Conservation (phyloP, 2,797 vertebrate genomes). For the Ficedula albicollis region DNA sequence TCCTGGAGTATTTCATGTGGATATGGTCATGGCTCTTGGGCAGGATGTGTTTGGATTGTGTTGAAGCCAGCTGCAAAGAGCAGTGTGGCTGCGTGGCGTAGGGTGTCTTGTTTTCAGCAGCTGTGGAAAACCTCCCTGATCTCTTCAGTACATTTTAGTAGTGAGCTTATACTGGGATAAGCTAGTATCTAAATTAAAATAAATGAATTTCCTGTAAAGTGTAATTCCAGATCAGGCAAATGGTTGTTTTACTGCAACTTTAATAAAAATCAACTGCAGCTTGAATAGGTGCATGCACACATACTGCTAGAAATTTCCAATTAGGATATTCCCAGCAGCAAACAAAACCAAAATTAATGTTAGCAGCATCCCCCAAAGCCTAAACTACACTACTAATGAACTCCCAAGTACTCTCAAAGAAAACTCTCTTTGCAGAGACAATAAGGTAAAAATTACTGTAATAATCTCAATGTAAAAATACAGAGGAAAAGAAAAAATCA, state of each 20-base stretch:
- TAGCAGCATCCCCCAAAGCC: constrained; percentile 65
- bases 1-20: background rate
- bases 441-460: constrained; percentile 76
- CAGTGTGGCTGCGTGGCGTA: rapidly evolving
- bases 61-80: background rate
- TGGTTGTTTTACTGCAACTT: constrained; percentile 58
- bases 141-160: background rate
- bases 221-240: constrained; percentile 32
- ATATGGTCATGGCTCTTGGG: background rate
- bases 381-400: constrained; percentile 73
- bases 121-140: background rate
- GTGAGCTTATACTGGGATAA: background rate
- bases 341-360: constrained; percentile 78
- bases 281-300: constrained; percentile 69
- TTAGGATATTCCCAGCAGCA: constrained; percentile 75
- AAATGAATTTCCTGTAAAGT: constrained; percentile 49
- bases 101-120: rapidly evolving
- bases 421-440: constrained; percentile 68
- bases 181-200: constrained; percentile 34
- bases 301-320: constrained; percentile 73
- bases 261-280: constrained; percentile 69
- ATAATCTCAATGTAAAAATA: constrained; percentile 74
- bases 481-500: constrained; percentile 17
- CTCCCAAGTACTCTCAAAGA: constrained; percentile 66
- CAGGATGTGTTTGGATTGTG: background rate